Evolutionary conservation across 2,888 invertebrate species (phyloP), one percentile per base, ranked within the genome.

Genomic region (Drosophila nr. fundita): DNA sequence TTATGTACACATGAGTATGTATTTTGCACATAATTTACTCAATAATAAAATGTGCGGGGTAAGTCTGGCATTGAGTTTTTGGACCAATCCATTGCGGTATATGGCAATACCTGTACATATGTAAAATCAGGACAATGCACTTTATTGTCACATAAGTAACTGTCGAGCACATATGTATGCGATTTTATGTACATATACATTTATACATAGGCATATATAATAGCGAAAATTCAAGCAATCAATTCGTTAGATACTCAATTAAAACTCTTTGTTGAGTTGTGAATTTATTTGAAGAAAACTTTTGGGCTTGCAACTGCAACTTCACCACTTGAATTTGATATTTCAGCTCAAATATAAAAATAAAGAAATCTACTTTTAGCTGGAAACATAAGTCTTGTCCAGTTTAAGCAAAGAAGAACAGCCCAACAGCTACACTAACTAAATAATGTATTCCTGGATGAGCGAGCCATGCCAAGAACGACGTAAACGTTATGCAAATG

Each of bases 401-500:
- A 24, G 45, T 45, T 45, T 2, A 15, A 4, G 32, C 10, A 18
- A 27, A 7, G 8, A 6, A 11, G 2, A 58, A 10, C 18, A 32
- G 13, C 2, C 49, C 24, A 18, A 4, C 21, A 24, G 30, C 13
- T 15, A 29, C 4, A 15, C 8, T 5, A 32, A 11, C 13, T 13
- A 6, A 24, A 7, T 27, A 36, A 38, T 21, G n/a, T 21, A 36
- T 36, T 15, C 21, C 15, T 4, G 3, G 13, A 18, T 32, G 32
- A 45, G 45, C 29, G 24, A 24, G 2, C 59, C 36, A 24, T 55
- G 27, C 0, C 10, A 29, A 27, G 5, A 13, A 0, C 24, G 64
- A 24, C 30, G 64, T 32, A 27, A 40, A 42, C 55, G 63, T 78
- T 78, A 78, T 78, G 82, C 82, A 82, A 78, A 82, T 73, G 21